phyloP scores from a whole-genome alignment of 2,888 invertebrate species.

The Andrena minutula region DNA sequence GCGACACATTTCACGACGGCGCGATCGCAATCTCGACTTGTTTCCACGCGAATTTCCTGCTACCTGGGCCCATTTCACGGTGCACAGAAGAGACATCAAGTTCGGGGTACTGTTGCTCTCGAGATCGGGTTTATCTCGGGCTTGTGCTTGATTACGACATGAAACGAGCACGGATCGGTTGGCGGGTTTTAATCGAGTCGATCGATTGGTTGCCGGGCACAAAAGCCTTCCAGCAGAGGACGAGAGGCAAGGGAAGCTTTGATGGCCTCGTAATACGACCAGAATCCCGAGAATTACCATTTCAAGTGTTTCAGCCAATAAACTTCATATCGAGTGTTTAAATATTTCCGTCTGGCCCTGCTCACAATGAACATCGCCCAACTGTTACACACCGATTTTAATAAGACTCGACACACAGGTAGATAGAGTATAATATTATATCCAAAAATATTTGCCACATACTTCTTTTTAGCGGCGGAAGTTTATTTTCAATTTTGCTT shows the following conservation, averaged over 20 bases:
- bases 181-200: constrained; percentile 65
- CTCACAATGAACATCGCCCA: too few species aligned
- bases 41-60: not conserved
- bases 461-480: too few species aligned
- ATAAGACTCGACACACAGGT: too few species aligned
- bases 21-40: constrained; percentile 5
- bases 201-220: constrained; percentile 55
- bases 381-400: too few species aligned
- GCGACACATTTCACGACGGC: not conserved
- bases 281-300: constrained; percentile 33
- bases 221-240: constrained; percentile 38
- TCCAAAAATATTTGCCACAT: too few species aligned
- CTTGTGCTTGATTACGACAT: constrained; percentile 44
- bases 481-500: too few species aligned
- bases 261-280: constrained; percentile 31
- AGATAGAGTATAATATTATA: too few species aligned
- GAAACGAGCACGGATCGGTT: constrained; percentile 47
- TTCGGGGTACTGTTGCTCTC: constrained; percentile 31
- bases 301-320: not conserved
- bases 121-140: constrained; percentile 54
- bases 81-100: constrained; percentile 34
- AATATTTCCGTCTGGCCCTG: not conserved
- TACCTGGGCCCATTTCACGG: not conserved
- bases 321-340: not conserved
- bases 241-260: constrained; percentile 13